Evolutionary conservation across 2,113 vertebrate genomes (phyloP), one percentile per base, ranked within the genome.

Genomic region (Gadus chalcogrammus): DNA sequence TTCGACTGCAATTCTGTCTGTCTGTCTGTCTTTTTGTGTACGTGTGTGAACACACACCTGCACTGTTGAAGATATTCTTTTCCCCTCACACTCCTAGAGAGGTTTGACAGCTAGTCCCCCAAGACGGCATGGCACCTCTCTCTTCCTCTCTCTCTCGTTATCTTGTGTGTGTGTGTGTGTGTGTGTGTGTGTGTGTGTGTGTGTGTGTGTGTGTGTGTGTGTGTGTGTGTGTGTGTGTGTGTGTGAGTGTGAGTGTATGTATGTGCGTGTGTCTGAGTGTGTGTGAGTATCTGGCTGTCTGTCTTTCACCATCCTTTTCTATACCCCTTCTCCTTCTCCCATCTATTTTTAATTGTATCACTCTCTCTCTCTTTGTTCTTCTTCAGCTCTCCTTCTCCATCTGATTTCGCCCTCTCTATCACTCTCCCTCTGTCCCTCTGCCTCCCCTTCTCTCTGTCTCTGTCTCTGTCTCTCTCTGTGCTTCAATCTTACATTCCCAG

Each of bases 71-170:
- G 64, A 89, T 89, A 92, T 89, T 76, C 92, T 90, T 84, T 89
- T 80, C 90, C 83, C 86, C 83, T 88, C 88, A 81, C 86, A 88
- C 91, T 92, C 88, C 85, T 87, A 82, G 87, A 93, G 84, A 90
- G 82, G 65, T 84, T 93, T 95, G 92, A 92, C 92, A 94, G 92
- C 81, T 80, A 69, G 82, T 93, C 92, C 92, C 89, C 17, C 64
- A 89, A 90, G 90, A 92, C 71, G 35, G 64, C 75, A 77, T 87
- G 61, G 15, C 68, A 77, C 73, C 69, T 71, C 24, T 52, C 67
- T 61, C 56, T 67, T 63, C 3, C 65, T 17, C 59, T 38, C 27
- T 65, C 27, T 38, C 9, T 59, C 68, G 42, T 48, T 48, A 48
- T 48, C 9, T 48, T 48, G 6, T 48, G 42, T 48, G 42, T 48